Conservation (phyloP, 2,113 vertebrate genomes). For the Cnemophilus loriae region DNA sequence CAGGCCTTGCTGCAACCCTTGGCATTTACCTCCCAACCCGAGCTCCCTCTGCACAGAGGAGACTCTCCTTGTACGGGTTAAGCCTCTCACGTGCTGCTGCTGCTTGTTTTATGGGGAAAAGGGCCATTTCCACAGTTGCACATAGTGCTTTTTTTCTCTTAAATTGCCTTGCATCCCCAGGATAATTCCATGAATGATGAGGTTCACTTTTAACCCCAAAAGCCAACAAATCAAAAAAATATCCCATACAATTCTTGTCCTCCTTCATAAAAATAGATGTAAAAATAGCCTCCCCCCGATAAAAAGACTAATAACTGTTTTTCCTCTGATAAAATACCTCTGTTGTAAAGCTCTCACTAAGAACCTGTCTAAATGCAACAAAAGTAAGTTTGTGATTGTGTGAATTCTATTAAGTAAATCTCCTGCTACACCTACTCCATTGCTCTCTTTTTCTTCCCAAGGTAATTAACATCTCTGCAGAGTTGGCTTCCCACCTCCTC, state of each 20-base stretch:
- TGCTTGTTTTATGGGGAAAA: background rate
- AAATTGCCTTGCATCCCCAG: background rate
- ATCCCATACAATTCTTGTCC: background rate
- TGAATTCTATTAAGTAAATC: conserved; percentile 52
- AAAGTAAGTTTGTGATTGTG: conserved; percentile 20
- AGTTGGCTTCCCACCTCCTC: conserved; percentile 39
- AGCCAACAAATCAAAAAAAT: background rate
- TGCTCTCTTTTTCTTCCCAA: conserved; percentile 36
- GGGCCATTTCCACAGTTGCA: background rate
- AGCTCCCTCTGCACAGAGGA: background rate
- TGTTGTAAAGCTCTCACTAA: conserved; percentile 15
- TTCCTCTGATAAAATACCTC: conserved; percentile 29
- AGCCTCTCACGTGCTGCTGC: background rate
- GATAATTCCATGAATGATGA: background rate
- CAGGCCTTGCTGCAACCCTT: background rate
- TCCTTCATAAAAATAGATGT: background rate
- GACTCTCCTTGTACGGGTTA: background rate
- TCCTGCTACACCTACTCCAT: conserved; percentile 36
- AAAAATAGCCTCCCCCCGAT: background rate
- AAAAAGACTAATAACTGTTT: conserved; percentile 42
- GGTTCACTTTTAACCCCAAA: background rate
- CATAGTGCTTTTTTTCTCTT: background rate
- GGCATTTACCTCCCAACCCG: background rate
- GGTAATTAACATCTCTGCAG: conserved; percentile 51
- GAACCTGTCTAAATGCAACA: conserved; percentile 6